Base-by-base conservation (phyloP, 2,113 vertebrate species). In the Rhinoderma darwinii region DNA sequence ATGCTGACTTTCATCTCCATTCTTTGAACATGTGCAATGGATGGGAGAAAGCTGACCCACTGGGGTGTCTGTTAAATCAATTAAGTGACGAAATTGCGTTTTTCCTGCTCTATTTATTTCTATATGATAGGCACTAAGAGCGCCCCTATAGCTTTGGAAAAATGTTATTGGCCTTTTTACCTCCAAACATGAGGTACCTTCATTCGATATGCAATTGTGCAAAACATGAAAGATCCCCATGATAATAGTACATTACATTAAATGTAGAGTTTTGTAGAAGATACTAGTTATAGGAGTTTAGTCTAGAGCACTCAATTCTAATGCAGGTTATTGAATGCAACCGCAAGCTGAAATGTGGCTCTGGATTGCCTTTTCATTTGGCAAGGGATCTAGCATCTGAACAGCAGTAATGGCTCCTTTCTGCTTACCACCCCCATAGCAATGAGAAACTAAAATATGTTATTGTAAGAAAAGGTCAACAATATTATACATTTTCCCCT, bases 401-500 rank as follows among this genome's bases (percentile, higher is more conserved):
- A 35, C 50, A 78, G 25, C 56, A 50, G 47, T 70, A 79, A 86
- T 54, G 61, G 59, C 68, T 84, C 70, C 50, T 59, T 70, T 79
- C 59, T 79, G n/a, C 61, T 80, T 72, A 59, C 59, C 76, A 56
- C 84, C 84, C 84, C 76, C 76, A 72, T 75, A 78, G 74, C 35
- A 85, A 66, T 66, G 11, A 85, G 84, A 85, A 77, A 68, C 73
- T 77, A 18, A 85, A 85, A 85, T 85, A 85, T 85, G 84, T 73
- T 86, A 72, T 86, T 80, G 63, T 80, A 80, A 72, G 76, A 43
- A 68, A 80, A 86, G 76, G 47, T 86, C 61, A 72, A 86, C 61
- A 86, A 32, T 80, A 86, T 86, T 86, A 70, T 72, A 70, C n/a
- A 14, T 59, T 86, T 70, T 86, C 84, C 84, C 84, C 41, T 86